Conservation (phyloP, 2,113 vertebrate species). For the Sialia sialis region DNA sequence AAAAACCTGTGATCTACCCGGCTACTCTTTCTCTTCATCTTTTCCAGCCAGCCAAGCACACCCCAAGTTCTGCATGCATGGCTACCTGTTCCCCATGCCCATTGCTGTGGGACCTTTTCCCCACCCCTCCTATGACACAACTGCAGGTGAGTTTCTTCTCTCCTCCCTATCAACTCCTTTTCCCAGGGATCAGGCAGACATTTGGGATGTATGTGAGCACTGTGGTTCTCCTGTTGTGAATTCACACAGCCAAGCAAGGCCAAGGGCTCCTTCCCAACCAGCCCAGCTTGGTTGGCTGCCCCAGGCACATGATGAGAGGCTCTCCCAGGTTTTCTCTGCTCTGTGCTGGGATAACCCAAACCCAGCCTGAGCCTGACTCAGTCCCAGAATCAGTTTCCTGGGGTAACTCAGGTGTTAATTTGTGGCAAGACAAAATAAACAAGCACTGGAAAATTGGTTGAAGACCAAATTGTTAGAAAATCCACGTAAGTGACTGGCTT, state of each 20-base stretch:
- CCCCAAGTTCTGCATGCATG: constrained; percentile 81
- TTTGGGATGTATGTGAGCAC: neutral
- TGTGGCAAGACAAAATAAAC: neutral
- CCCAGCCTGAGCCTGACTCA: accelerated
- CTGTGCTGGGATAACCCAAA: neutral
- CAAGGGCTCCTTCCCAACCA: neutral
- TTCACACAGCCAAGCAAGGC: accelerated
- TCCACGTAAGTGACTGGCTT: neutral
- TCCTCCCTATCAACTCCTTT: neutral
- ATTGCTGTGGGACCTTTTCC: constrained; percentile 79
- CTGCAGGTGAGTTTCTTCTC: constrained; percentile 74
- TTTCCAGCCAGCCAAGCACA: constrained; percentile 81
- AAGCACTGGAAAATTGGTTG: neutral
- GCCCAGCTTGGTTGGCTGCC: neutral
- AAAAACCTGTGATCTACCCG: too few relatives aligned
- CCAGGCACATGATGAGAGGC: accelerated
- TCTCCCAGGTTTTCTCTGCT: neutral
- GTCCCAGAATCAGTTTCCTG: neutral
- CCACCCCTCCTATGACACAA: constrained; percentile 81
- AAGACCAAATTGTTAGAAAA: neutral
- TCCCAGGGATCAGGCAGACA: neutral
- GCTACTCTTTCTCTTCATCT: neutral
- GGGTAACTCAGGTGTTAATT: neutral
- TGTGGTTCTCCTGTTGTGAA: neutral
- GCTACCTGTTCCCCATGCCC: constrained; percentile 88